Conservation (phyloP, 2,113 vertebrate species). For the Anolis sagrei region DNA sequence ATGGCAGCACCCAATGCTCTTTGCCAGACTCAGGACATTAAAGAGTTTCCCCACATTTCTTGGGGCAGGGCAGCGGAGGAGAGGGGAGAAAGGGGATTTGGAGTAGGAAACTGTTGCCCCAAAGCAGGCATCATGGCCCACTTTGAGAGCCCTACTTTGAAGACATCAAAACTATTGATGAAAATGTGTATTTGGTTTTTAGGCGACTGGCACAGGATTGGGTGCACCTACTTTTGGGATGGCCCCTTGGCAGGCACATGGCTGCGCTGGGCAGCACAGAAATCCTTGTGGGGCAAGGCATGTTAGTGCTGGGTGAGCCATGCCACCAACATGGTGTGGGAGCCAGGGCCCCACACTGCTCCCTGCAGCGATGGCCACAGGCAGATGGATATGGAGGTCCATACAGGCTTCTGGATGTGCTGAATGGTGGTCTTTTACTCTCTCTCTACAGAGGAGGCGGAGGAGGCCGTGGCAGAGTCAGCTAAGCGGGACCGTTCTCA, state of each 20-base stretch:
- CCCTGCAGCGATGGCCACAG: no score
- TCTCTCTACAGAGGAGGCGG: constrained; percentile 81
- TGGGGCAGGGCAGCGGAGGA: no score
- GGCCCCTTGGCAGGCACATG: no score
- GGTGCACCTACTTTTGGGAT: no score
- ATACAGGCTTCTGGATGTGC: no score
- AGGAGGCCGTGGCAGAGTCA: constrained; percentile 77
- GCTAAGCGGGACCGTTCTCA: constrained; percentile 90
- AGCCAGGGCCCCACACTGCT: no score
- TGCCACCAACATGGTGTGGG: no score
- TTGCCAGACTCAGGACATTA: background rate
- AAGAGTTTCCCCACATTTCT: background rate
- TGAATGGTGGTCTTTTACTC: constrained; percentile 41
- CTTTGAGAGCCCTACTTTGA: no score
- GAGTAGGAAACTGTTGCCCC: background rate
- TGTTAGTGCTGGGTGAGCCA: background rate
- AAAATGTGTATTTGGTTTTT: background rate
- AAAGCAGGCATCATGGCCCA: no score
- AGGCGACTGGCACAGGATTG: no score
- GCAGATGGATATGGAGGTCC: no score
- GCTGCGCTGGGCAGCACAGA: background rate
- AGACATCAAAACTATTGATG: background rate
- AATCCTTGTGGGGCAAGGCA: background rate
- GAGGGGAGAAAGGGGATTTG: background rate
- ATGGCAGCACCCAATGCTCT: no score